phyloP scores from a whole-genome alignment of 2,113 vertebrate genomes.

The Brienomyrus brachyistius region DNA sequence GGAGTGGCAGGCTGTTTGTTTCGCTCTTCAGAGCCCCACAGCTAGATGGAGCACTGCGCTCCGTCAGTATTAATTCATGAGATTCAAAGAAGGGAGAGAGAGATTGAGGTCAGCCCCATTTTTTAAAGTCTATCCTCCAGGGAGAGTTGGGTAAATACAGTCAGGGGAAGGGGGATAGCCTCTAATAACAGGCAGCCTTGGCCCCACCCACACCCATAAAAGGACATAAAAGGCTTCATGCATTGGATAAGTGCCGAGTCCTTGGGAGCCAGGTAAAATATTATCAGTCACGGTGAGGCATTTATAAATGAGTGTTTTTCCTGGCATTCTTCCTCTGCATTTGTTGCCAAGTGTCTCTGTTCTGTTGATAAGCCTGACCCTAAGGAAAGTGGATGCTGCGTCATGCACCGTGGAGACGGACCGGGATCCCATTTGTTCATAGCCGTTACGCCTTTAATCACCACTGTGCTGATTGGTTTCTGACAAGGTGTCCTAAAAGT shows the following conservation, averaged over 20 bases:
- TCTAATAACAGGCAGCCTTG: not conserved
- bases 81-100: slow-evolving; percentile 33
- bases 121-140: slow-evolving; percentile 16
- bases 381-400: not conserved
- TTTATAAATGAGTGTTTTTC: not conserved
- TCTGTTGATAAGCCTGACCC: not conserved
- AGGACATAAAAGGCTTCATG: slow-evolving; percentile 1
- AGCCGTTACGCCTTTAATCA: not conserved
- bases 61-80: slow-evolving; percentile 35
- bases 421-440: not conserved
- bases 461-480: not conserved
- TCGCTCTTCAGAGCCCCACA: slow-evolving; percentile 1
- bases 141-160: slow-evolving; percentile 28
- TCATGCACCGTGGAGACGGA: not conserved
- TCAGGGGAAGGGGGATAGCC: slow-evolving; percentile 15
- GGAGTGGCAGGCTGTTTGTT: slow-evolving; percentile 29
- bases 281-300: not conserved
- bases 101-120: slow-evolving; percentile 46
- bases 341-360: not conserved
- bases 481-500: not conserved
- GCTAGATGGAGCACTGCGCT: not conserved
- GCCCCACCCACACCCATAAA: slow-evolving; percentile 18
- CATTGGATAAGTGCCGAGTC: not conserved
- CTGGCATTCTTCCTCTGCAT: not conserved
- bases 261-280: not conserved